Evolutionary conservation across 1,140 invertebrate species (phyloP).

Genomic region (Drusus annulatus): DNA sequence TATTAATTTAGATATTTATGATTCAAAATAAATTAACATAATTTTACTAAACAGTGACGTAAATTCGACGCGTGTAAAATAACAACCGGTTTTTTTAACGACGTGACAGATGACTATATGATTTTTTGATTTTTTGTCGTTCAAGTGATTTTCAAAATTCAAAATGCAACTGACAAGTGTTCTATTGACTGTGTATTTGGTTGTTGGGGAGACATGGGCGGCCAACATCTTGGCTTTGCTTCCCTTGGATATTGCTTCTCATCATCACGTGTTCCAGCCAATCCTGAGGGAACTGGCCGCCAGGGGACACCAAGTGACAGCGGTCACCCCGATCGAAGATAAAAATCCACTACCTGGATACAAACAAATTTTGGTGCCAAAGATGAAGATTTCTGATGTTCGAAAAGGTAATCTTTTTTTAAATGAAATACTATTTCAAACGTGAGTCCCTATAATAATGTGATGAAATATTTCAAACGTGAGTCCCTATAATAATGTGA

Average conservation of each 20-base stretch:
- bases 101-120: too few species aligned
- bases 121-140: background rate
- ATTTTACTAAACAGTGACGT: background rate
- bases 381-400: conserved; percentile 46
- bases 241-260: conserved; percentile 50
- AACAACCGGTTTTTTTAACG: too few species aligned
- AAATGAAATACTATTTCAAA: background rate
- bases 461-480: background rate
- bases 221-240: conserved; percentile 49
- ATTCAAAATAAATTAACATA: too few species aligned
- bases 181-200: conserved; percentile 22
- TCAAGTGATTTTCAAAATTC: background rate
- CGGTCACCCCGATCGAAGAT: conserved; percentile 47
- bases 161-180: conserved; percentile 20
- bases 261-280: conserved; percentile 47
- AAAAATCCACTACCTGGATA: conserved; percentile 43
- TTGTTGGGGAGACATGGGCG: conserved; percentile 7
- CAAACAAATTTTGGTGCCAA: conserved; percentile 48
- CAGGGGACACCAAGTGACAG: conserved; percentile 50
- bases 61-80: background rate
- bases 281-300: conserved; percentile 49
- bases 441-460: background rate
- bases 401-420: background rate
- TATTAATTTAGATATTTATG: too few species aligned
- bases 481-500: background rate